Percentiles rank a stretch among this genome's conserved stretches.
These are phyloP conservation scores for Tachysurus vachellii DNA, from an alignment of 2,113 vertebrate genomes.

Conservation along the genomic window DNA sequence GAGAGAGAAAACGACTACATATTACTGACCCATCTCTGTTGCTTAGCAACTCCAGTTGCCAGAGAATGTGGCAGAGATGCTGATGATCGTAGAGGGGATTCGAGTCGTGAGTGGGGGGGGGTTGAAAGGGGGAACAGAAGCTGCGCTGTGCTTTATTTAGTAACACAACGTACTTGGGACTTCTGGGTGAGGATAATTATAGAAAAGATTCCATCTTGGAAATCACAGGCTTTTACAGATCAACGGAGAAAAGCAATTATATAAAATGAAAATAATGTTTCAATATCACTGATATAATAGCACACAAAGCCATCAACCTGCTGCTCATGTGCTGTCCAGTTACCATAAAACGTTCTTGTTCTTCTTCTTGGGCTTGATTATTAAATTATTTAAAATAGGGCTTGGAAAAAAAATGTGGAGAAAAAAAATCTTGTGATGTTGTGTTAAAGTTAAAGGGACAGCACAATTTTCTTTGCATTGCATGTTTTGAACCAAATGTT, in stretches of 20 bases:
- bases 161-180: conserved; percentile 21
- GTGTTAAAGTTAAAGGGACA: neutral
- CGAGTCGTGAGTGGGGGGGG: conserved; percentile 42
- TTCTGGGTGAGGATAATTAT: conserved; percentile 28
- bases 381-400: neutral
- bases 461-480: neutral
- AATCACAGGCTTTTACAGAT: neutral
- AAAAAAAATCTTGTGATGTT: neutral
- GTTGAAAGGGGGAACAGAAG: conserved; percentile 2
- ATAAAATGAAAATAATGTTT: neutral
- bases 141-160: conserved; percentile 34
- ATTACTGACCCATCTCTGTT: conserved; percentile 60
- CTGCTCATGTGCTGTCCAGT: neutral
- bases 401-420: neutral
- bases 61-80: conserved; percentile 43
- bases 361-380: neutral
- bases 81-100: conserved; percentile 36
- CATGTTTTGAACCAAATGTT: neutral
- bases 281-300: too few species aligned
- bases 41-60: conserved; percentile 62
- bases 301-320: neutral
- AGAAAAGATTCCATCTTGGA: neutral
- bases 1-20: conserved; percentile 27
- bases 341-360: neutral
- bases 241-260: too few species aligned